Percentiles rank a stretch among this genome's conserved stretches.
Evolutionary conservation across 2,113 vertebrate genomes (phyloP).

Genomic region (Trogon surrucura): DNA sequence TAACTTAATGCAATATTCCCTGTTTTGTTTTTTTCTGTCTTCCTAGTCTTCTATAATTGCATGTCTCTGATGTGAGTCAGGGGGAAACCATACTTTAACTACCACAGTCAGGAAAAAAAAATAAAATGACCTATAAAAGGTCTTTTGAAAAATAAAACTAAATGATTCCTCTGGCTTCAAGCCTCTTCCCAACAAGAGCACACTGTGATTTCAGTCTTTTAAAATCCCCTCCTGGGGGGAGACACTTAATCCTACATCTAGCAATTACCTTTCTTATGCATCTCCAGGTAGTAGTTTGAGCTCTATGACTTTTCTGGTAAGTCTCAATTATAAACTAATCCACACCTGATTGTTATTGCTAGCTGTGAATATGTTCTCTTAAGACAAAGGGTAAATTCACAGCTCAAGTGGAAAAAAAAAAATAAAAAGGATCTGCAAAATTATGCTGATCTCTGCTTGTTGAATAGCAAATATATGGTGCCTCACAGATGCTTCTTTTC

Average conservation of each 20-base stretch:
- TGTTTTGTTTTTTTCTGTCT: background rate
- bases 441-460: background rate
- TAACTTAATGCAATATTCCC: background rate
- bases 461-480: background rate
- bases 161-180: slow-evolving; percentile 35
- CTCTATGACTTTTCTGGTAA: slow-evolving; percentile 53
- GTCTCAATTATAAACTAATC: slow-evolving; percentile 60
- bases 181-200: background rate
- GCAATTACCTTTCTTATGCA: slow-evolving; percentile 55
- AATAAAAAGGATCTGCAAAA: background rate
- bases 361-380: slow-evolving; percentile 22
- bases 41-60: background rate
- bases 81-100: background rate
- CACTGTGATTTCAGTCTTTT: slow-evolving; percentile 39
- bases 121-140: slow-evolving; percentile 3
- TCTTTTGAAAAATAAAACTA: slow-evolving; percentile 38
- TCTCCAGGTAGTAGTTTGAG: slow-evolving; percentile 54
- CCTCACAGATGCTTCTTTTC: background rate
- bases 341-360: slow-evolving; percentile 45
- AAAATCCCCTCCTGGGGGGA: slow-evolving; percentile 22
- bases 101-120: background rate
- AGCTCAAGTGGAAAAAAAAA: background rate
- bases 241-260: slow-evolving; percentile 53
- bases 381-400: slow-evolving; percentile 7
- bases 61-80: background rate